Percentiles rank a stretch among this genome's conserved stretches.
Evolutionary conservation across 2,113 vertebrate genomes (phyloP).

Genomic region (Upupa epops): DNA sequence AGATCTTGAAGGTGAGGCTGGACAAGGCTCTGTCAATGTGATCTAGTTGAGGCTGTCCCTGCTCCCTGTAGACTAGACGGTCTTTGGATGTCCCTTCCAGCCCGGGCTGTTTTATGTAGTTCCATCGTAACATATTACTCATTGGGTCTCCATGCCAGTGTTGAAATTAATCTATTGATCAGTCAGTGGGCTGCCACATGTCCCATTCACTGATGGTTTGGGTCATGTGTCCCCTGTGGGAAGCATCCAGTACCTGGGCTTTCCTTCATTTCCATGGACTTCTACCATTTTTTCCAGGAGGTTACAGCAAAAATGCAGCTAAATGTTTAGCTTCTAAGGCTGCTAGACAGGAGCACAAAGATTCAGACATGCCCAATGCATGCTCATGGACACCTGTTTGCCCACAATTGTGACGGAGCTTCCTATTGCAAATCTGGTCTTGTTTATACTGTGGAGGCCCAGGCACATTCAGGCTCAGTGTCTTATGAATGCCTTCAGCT

Average conservation of each 20-base stretch:
- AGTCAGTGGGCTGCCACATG: background rate
- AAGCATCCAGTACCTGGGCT: background rate
- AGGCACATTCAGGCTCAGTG: background rate
- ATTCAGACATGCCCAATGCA: accelerated
- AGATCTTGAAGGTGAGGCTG: no score
- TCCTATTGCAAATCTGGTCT: background rate
- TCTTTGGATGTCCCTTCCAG: no score
- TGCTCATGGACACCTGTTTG: background rate
- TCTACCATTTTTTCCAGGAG: background rate
- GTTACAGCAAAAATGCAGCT: background rate
- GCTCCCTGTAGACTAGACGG: no score
- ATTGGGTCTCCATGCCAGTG: background rate
- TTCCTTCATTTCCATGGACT: background rate
- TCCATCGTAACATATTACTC: background rate
- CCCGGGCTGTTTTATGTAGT: no score
- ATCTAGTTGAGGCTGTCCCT: no score
- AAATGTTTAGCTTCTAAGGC: background rate
- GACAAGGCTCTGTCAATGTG: no score
- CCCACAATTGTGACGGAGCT: background rate
- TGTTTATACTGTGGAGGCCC: background rate
- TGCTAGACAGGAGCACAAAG: background rate
- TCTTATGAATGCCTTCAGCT: background rate
- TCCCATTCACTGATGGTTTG: no score
- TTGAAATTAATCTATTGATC: background rate
- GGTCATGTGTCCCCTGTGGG: accelerated